Conservation (phyloP, 2,797 vertebrate species). For the Poeciliopsis presidionis region DNA sequence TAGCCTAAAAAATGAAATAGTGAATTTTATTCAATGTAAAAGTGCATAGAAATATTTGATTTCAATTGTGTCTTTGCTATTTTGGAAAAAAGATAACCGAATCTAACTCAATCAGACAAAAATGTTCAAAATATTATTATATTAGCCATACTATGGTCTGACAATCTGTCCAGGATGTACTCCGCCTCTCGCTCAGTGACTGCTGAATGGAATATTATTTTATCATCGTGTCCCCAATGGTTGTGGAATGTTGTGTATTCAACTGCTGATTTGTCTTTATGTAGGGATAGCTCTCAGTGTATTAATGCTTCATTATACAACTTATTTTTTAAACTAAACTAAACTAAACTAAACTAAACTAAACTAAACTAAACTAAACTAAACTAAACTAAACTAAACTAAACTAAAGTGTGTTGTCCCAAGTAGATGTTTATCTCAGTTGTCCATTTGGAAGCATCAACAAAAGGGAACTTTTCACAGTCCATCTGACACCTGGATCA, state of each 20-base stretch:
- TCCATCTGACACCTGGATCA: conserved; percentile 6
- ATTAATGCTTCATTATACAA: background rate
- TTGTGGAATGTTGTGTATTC: background rate
- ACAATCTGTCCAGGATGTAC: too few species aligned
- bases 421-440: conserved; percentile 13
- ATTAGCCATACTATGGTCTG: background rate
- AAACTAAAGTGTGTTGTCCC: background rate
- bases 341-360: background rate
- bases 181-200: too few species aligned
- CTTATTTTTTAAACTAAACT: background rate
- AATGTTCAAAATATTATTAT: background rate
- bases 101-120: background rate
- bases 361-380: background rate
- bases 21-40: background rate
- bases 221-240: background rate
- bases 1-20: background rate
- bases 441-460: conserved; percentile 50
- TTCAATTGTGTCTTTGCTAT: background rate
- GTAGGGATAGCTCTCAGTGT: background rate
- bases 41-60: background rate
- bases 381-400: background rate
- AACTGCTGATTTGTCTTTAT: background rate
- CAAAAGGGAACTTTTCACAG: conserved; percentile 45
- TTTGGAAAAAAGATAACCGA: background rate
- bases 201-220: background rate